Base-by-base conservation (phyloP, 2,113 vertebrate species). In the Heptranchias perlo region DNA sequence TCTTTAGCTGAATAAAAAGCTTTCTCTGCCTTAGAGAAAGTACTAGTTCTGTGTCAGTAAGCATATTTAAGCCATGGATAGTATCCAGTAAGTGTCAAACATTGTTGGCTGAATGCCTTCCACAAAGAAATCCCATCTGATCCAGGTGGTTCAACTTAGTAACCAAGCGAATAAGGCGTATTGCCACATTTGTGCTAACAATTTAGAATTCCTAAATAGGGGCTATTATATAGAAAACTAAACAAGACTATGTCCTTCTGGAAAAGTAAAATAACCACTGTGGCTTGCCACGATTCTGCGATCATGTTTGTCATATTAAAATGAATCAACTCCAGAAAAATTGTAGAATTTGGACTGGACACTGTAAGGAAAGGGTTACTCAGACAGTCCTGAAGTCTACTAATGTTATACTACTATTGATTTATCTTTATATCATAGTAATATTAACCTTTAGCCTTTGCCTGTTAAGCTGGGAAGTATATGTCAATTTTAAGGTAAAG, bases 51-150 rank as follows among this genome's bases (percentile, higher is more conserved):
- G 18, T 25, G 82, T 54, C 86, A 89, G 13, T 89, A 54, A 31
- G 25, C 31, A 73, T 13, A 54, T 0, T 14, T 14, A 0, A 11
- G 28, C 52, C 84, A 87, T 87, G 47, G 47, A 52, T 87, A 49
- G 21, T 87, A 52, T 73, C 69, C 69, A 89, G 25, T 58, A 35
- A 28, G 25, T 89, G 86, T 54, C 28, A 54, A 31, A 35, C 49
- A 89, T 89, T 89, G 35, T 89, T 89, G 49, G 86, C 86, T 89
- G 49, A 89, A 54, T 31, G 86, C 49, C 86, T 89, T 89, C 49
- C 49, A 89, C 25, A 89, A 58, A 89, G 28, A 58, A 89, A 89
- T 89, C 86, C 86, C 86, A 89, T 89, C 86, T 89, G 86, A 89
- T 58, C 49, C 49, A 89, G 86, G 86, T 89, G 86, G 25, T 58